phyloP scores from a whole-genome alignment of 2,888 invertebrate genomes.

The Gisinianus flammeolus region DNA sequence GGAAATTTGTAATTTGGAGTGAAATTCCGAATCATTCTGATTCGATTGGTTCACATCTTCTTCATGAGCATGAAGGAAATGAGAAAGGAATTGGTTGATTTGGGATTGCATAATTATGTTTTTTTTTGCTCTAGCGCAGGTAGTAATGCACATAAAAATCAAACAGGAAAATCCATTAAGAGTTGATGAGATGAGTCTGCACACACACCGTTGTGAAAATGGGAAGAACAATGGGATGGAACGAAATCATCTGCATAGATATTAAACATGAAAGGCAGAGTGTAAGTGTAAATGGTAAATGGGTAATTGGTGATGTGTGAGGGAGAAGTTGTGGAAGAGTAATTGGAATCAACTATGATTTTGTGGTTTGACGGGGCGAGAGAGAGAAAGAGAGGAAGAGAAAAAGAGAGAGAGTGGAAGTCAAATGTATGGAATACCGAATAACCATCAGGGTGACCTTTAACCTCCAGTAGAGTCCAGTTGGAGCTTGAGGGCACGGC shows the following conservation, averaged over 20 bases:
- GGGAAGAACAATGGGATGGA: slow-evolving; percentile 5
- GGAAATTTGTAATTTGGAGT: too few relatives aligned
- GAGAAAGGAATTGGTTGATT: too few relatives aligned
- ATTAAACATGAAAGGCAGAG: background rate
- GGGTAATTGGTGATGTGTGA: slow-evolving; percentile 25
- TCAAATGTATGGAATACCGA: slow-evolving; percentile 9
- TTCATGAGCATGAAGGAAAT: too few relatives aligned
- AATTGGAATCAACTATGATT: background rate
- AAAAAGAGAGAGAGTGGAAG: background rate
- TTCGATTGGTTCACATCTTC: too few relatives aligned
- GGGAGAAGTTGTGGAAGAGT: background rate
- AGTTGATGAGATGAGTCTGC: slow-evolving; percentile 16
- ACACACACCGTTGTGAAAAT: too few relatives aligned
- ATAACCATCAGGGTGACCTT: slow-evolving; percentile 17
- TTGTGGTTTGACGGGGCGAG: slow-evolving; percentile 3
- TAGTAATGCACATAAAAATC: slow-evolving; percentile 10
- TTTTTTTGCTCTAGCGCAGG: too few relatives aligned
- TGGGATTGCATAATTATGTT: too few relatives aligned
- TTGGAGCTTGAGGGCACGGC: slow-evolving; percentile 27
- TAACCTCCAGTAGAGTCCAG: too few relatives aligned
- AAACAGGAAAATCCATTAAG: slow-evolving; percentile 31
- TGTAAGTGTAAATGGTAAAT: background rate
- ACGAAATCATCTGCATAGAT: background rate
- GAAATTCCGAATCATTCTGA: too few relatives aligned
- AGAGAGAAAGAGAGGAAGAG: background rate